phyloP scores from a whole-genome alignment of 23 tunicate genomes.

The Halocynthia roretzi region DNA sequence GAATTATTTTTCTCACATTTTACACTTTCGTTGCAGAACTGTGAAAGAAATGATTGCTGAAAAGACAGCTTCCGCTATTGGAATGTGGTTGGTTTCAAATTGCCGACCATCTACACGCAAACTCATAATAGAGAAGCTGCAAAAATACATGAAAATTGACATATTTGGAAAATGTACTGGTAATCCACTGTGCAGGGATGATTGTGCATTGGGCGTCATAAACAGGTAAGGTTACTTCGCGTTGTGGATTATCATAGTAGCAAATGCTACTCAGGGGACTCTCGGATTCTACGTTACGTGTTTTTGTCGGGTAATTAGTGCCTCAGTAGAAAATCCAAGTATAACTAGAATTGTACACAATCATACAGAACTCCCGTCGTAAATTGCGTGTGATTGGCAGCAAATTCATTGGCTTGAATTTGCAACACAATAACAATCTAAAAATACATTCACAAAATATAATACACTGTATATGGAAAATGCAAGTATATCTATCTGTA shows the following conservation, averaged over 20 bases:
- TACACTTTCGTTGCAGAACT: background rate
- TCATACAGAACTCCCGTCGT: no score
- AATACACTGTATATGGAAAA: no score
- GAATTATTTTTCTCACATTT: background rate
- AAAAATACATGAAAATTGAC: conserved; percentile 27
- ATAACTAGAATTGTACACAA: no score
- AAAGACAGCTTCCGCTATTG: conserved; percentile 20
- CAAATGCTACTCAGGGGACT: no score
- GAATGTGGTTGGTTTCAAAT: conserved; percentile 50
- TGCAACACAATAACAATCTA: no score
- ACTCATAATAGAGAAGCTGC: conserved; percentile 17
- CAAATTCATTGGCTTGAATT: no score
- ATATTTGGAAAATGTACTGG: conserved; percentile 49
- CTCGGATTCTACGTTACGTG: no score
- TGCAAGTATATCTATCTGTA: no score
- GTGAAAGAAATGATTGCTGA: conserved; percentile 1
- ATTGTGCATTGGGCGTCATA: background rate
- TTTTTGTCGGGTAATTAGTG: no score
- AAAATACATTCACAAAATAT: no score
- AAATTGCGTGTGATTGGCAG: no score
- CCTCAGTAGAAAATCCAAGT: no score
- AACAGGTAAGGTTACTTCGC: background rate
- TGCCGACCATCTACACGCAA: conserved; percentile 27
- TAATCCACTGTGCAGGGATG: conserved; percentile 28
- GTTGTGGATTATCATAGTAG: background rate